phyloP scores from a whole-genome alignment of 2,888 invertebrate genomes.

The Synanthedon vespiformis region DNA sequence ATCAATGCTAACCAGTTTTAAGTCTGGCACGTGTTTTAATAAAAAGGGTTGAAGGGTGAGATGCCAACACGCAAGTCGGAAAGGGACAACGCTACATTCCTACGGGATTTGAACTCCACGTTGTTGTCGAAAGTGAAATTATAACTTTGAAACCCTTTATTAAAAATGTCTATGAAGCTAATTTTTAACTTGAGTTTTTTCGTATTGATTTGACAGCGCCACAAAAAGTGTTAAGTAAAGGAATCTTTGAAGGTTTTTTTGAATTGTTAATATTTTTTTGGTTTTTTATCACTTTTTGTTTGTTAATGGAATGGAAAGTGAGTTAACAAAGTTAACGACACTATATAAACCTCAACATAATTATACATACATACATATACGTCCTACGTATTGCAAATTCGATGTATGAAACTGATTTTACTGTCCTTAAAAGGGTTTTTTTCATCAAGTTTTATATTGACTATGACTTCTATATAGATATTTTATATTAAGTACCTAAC shows the following conservation, averaged over 20 bases:
- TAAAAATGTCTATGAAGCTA: slow-evolving; percentile 29
- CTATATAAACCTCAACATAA: no score
- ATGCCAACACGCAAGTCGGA: slow-evolving; percentile 17
- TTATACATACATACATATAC: no score
- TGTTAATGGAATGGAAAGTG: no score
- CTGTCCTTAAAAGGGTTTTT: no score
- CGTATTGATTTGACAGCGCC: slow-evolving; percentile 27
- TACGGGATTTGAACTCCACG: slow-evolving; percentile 32
- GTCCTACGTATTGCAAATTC: no score
- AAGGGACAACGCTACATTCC: slow-evolving; percentile 51
- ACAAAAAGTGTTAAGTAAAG: slow-evolving; percentile 14
- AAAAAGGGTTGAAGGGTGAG: slow-evolving; percentile 14
- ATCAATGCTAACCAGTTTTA: slow-evolving; percentile 53
- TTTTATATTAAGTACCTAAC: no score
- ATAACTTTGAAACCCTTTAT: slow-evolving; percentile 25
- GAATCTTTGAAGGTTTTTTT: slow-evolving; percentile 25
- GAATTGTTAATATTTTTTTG: neutral
- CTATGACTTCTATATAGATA: no score
- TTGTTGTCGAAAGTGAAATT: slow-evolving; percentile 52
- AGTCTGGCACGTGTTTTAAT: neutral
- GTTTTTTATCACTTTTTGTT: no score
- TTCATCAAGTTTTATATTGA: no score
- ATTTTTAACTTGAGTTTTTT: slow-evolving; percentile 29
- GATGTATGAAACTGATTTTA: no score
- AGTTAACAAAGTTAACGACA: no score